phyloP scores from a whole-genome alignment of 2,113 vertebrate species.

The Polypterus senegalus region DNA sequence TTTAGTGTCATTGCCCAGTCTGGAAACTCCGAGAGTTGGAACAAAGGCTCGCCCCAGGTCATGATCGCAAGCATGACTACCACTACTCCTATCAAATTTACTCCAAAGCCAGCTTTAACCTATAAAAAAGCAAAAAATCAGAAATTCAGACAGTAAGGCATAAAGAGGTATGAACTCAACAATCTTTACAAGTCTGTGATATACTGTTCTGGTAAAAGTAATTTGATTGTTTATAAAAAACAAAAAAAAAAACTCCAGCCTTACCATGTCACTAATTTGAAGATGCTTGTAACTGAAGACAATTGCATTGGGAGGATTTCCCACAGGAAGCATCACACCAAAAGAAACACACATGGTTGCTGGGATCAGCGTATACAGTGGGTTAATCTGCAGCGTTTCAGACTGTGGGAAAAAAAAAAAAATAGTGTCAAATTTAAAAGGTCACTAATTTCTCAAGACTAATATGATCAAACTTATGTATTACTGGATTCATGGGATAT shows the following conservation, averaged over 20 bases:
- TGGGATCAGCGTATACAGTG: constrained; percentile 88
- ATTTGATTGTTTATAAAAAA: neutral
- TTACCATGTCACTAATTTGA: constrained; percentile 93
- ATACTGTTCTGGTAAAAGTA: neutral
- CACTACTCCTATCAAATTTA: constrained; percentile 85
- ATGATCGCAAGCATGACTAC: constrained; percentile 89
- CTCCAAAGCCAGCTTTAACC: constrained; percentile 93
- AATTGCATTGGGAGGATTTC: constrained; percentile 95
- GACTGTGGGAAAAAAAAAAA: constrained; percentile 52
- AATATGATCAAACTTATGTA: too few relatives aligned
- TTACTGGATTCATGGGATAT: too few relatives aligned
- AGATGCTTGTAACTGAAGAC: constrained; percentile 95
- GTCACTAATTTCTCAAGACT: too few relatives aligned
- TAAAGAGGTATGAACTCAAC: too few relatives aligned
- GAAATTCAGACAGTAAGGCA: too few relatives aligned
- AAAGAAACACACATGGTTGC: constrained; percentile 96
- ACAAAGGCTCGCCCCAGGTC: constrained; percentile 86
- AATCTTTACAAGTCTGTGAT: too few relatives aligned
- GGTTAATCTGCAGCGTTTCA: constrained; percentile 85
- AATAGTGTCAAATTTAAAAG: neutral
- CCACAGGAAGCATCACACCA: constrained; percentile 94
- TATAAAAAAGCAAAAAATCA: constrained; percentile 24
- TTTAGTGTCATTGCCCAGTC: constrained; percentile 70
- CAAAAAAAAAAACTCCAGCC: constrained; percentile 8
- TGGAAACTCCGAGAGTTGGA: constrained; percentile 75